Percentiles rank a stretch among this genome's conserved stretches.
These are phyloP conservation scores for Ennomos fuscantarius DNA, from an alignment of 2,888 invertebrate species.

Conservation along the genomic window DNA sequence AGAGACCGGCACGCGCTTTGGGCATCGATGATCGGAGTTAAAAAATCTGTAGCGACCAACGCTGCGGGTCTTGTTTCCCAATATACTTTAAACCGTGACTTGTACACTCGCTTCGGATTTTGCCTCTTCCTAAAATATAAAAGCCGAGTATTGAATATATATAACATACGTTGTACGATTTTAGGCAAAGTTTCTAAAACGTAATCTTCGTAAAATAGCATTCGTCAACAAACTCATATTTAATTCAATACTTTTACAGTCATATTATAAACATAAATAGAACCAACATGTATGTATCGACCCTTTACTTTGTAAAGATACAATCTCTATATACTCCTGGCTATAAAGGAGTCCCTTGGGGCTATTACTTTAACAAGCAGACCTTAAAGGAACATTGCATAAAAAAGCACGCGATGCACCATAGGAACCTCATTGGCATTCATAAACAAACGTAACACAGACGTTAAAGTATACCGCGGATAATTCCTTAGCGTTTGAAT, in stretches of 20 bases:
- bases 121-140: too few species aligned
- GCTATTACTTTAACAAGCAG: conserved; percentile 29
- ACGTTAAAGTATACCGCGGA: conserved; percentile 48
- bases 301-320: conserved; percentile 22
- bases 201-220: background rate
- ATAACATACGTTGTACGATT: too few species aligned
- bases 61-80: conserved; percentile 4
- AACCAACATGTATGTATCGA: conserved; percentile 10
- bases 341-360: conserved; percentile 26
- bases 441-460: conserved; percentile 54
- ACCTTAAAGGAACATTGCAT: conserved; percentile 31
- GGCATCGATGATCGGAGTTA: conserved; percentile 28
- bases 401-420: conserved; percentile 46
- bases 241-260: conserved; percentile 6
- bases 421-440: conserved; percentile 53
- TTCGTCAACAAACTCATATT: background rate
- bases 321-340: conserved; percentile 26
- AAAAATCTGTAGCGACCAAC: conserved; percentile 17
- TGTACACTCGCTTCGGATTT: background rate
- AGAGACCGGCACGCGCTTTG: conserved; percentile 34
- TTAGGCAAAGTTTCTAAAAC: too few species aligned
- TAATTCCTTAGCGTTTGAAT: conserved; percentile 62
- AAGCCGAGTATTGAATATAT: too few species aligned
- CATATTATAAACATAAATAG: conserved; percentile 12
- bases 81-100: conserved; percentile 2